Percentiles rank a stretch among this genome's conserved stretches.
phyloP scores from a whole-genome alignment of 2,888 invertebrate genomes.

The Malachius bipustulatus region DNA sequence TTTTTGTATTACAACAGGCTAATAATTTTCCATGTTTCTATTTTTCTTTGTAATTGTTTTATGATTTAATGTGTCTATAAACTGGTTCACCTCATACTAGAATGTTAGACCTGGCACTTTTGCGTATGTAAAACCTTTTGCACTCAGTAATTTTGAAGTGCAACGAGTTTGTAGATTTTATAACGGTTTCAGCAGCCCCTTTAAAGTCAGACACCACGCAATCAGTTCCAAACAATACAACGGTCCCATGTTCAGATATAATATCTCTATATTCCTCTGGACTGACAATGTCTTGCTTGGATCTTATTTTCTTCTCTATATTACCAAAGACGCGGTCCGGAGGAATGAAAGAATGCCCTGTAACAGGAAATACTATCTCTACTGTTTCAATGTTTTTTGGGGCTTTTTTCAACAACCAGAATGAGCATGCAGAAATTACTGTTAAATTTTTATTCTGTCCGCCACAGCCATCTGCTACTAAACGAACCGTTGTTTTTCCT shows the following conservation, averaged over 20 bases:
- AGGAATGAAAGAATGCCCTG: slow-evolving; percentile 24
- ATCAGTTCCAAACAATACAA: slow-evolving; percentile 4
- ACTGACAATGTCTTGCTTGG: not conserved
- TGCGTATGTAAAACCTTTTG: slow-evolving; percentile 6
- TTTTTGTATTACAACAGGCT: slow-evolving; percentile 6
- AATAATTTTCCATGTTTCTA: not conserved
- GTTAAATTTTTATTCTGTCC: slow-evolving; percentile 3
- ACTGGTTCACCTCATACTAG: slow-evolving; percentile 5
- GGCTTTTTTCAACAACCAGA: slow-evolving; percentile 1
- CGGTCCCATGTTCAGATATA: slow-evolving; percentile 5
- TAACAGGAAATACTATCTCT: slow-evolving; percentile 21
- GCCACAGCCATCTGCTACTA: slow-evolving; percentile 2
- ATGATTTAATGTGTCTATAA: not conserved
- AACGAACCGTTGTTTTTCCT: slow-evolving; percentile 2
- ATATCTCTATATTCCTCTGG: slow-evolving; percentile 4
- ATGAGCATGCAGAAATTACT: slow-evolving; percentile 2
- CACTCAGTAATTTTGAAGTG: slow-evolving; percentile 6
- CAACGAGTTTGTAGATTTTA: slow-evolving; percentile 4
- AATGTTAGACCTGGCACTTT: slow-evolving; percentile 5
- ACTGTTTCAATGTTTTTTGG: slow-evolving; percentile 1
- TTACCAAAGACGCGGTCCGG: slow-evolving; percentile 23
- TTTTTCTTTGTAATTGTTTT: slow-evolving; percentile 6
- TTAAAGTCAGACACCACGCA: slow-evolving; percentile 4
- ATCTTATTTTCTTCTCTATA: slow-evolving; percentile 17
- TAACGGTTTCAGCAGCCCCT: slow-evolving; percentile 3